These are phyloP conservation scores for Gallinago jamesoni DNA, from an alignment of 2,113 vertebrate genomes.

Conservation along the genomic window DNA sequence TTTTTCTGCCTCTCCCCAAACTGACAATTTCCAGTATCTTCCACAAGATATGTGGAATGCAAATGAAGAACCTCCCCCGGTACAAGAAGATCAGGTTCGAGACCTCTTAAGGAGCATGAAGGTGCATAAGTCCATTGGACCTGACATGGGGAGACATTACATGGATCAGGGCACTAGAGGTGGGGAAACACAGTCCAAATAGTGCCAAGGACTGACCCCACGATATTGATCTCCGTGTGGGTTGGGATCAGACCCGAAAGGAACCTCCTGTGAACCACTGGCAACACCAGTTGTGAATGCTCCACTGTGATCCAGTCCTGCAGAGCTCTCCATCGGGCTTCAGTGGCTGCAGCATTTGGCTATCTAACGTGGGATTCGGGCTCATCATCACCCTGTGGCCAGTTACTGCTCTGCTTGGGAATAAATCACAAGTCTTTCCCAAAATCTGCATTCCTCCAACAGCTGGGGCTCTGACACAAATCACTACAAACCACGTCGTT, in stretches of 20 bases:
- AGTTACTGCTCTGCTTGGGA: neutral
- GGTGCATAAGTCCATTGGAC: no score
- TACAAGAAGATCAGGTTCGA: no score
- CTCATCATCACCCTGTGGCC: neutral
- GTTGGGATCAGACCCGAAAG: neutral
- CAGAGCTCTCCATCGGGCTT: neutral
- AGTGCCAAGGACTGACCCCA: neutral
- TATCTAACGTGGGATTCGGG: neutral
- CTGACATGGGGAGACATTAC: rapidly evolving
- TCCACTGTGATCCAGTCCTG: neutral
- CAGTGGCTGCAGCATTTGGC: neutral
- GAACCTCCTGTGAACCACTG: neutral
- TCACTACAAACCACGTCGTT: neutral
- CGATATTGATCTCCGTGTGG: rapidly evolving
- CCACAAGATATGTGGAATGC: neutral
- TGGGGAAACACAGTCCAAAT: neutral
- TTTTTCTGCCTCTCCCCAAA: neutral
- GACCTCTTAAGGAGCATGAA: no score
- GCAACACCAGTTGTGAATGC: neutral
- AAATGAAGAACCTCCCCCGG: no score
- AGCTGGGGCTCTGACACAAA: neutral
- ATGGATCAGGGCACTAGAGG: neutral
- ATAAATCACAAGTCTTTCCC: neutral
- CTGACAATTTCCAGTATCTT: neutral
- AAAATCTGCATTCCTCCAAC: neutral